phyloP scores from a whole-genome alignment of 2,113 vertebrate species.

The Cochlearius cochlearius region DNA sequence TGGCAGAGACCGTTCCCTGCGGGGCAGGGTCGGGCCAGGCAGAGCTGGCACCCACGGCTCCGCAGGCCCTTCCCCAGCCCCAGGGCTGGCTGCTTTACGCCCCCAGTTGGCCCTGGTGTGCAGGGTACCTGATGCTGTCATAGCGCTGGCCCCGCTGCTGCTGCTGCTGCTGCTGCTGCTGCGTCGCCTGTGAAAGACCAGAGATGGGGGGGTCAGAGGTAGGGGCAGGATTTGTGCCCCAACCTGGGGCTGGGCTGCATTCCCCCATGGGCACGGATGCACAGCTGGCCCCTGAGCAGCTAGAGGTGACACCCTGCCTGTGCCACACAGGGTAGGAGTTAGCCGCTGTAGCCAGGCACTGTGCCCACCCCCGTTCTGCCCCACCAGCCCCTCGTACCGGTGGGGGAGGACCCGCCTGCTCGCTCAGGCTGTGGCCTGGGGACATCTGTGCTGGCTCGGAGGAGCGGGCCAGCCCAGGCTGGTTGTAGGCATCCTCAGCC shows the following conservation, averaged over 20 bases:
- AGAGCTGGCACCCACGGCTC: background rate
- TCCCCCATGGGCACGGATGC: background rate
- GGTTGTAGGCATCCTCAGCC: constrained; percentile 72
- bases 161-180: background rate
- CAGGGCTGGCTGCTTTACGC: background rate
- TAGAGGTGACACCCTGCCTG: background rate
- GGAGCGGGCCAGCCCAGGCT: constrained; percentile 68
- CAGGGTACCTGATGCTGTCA: constrained; percentile 44
- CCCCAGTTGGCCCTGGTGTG: accelerated
- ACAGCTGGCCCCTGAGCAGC: background rate
- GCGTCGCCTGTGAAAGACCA: background rate
- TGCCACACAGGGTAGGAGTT: background rate
- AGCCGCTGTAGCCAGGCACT: accelerated
- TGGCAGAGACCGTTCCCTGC: background rate
- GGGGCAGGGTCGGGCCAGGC: background rate
- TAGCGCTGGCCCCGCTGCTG: background rate
- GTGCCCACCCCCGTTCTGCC: background rate
- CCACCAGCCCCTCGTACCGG: background rate
- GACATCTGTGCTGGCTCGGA: constrained; percentile 54
- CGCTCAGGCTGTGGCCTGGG: background rate
- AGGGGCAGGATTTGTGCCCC: background rate
- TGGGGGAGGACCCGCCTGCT: background rate
- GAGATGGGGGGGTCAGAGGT: background rate
- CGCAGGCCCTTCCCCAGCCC: background rate
- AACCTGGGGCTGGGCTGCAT: accelerated